Evolutionary conservation across 2,888 invertebrate genomes (phyloP), one percentile per base, ranked within the genome.

Genomic region (Cephus spinipes): DNA sequence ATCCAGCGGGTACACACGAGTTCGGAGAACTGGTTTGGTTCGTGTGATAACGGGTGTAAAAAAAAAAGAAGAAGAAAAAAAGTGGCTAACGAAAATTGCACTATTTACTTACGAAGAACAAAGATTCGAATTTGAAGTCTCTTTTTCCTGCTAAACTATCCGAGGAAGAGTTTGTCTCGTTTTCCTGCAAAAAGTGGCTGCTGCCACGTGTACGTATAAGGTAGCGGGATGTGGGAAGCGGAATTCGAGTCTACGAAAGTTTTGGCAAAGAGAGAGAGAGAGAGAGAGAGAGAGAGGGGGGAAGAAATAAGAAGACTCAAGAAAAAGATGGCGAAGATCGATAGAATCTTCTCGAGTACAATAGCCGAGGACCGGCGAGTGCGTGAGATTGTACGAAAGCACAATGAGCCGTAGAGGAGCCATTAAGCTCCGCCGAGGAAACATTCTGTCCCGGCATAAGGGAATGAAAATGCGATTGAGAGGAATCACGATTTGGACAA

Each of bases 281-380:
- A n/a, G n/a, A 33, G 32, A 31, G 32, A 69, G 32, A 79, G 76
- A 79, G 33, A 9, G 33, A 9, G 33, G 9, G 1, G 33, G 9
- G 79, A 77, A 75, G 69, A 4, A 15, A 15, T 15, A 40, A 15
- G 4, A 15, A 15, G 40, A 40, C 11, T 1, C 2, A 69, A 30
- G 69, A 68, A 76, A n/a, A 73, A 73, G 40, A 40, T 40, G 40
- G 40, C 4, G 40, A 80, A 82, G 83, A 85, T 84, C 85, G 83
- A 85, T 86, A 82, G 81, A 81, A 83, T 81, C 83, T 87, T 40
- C 82, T 80, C 75, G 79, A 79, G 81, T 76, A 84, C 84, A 86
- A 86, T 87, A 79, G 83, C 79, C 81, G 80, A 74, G 69, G 23
- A 77, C 36, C 36, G 33, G 73, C 15, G 75, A 77, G 80, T 77